These are phyloP conservation scores for Muscina levida DNA, from an alignment of 2,888 invertebrate species.

Conservation along the genomic window DNA sequence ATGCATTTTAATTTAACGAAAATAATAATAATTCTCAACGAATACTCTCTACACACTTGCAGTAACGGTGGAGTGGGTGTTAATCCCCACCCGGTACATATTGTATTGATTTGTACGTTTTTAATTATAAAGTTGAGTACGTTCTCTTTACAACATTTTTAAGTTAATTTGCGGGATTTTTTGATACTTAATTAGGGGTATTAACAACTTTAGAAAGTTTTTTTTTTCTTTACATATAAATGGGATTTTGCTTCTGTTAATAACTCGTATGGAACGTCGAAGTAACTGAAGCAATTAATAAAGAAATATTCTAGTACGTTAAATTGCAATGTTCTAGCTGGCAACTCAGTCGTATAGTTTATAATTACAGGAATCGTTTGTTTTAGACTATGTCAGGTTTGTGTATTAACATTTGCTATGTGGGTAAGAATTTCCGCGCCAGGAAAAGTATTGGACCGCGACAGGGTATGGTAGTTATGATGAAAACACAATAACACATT, in stretches of 20 bases:
- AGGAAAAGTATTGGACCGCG: not conserved
- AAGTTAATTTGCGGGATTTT: not conserved
- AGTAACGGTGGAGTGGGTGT: not conserved
- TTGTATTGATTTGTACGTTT: no score
- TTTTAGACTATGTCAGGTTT: not conserved
- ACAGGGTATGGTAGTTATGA: no score
- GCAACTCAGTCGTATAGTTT: constrained; percentile 1
- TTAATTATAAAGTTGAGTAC: no score
- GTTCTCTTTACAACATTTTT: not conserved
- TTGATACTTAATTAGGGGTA: constrained; percentile 43
- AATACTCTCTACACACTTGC: not conserved
- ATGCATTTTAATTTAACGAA: constrained; percentile 4
- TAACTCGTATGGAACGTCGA: not conserved
- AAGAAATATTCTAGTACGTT: not conserved
- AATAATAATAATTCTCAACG: no score
- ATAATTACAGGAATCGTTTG: not conserved
- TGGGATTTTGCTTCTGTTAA: constrained; percentile 11
- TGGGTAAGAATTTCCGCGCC: not conserved
- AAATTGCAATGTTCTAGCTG: not conserved
- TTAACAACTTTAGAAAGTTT: constrained; percentile 57
- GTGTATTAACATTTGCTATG: not conserved
- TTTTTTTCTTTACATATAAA: not conserved
- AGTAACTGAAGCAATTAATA: constrained; percentile 8
- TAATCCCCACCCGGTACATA: not conserved
- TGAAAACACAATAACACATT: no score